These are phyloP conservation scores for Amphiprion ocellaris DNA, from an alignment of 2,113 vertebrate genomes.

Conservation along the genomic window DNA sequence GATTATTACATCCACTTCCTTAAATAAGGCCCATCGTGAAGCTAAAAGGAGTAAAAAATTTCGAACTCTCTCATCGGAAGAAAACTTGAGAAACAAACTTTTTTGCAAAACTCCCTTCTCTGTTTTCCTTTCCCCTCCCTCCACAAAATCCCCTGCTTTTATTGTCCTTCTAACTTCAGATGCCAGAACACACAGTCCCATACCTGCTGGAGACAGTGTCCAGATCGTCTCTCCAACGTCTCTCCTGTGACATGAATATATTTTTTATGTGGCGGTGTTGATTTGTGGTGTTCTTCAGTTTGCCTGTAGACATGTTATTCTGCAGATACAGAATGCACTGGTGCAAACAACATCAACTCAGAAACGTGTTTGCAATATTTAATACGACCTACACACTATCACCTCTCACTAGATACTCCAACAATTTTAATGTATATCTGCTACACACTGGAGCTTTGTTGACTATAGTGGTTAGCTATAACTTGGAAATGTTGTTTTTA, in stretches of 20 bases:
- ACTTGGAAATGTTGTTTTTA: not conserved
- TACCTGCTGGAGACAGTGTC: constrained; percentile 58
- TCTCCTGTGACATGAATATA: constrained; percentile 50
- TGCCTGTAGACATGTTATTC: constrained; percentile 30
- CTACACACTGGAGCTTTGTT: not conserved
- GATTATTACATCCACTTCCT: not conserved
- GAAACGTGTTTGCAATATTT: constrained; percentile 44
- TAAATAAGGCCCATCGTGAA: not conserved
- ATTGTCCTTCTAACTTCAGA: constrained; percentile 32
- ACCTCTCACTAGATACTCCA: not conserved
- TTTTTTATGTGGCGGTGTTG: constrained; percentile 44
- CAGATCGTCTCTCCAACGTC: constrained; percentile 48
- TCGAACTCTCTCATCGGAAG: not conserved
- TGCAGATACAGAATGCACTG: constrained; percentile 6
- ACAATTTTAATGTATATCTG: constrained; percentile 18
- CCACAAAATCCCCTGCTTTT: constrained; percentile 42
- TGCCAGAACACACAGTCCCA: constrained; percentile 55
- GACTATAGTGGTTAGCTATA: not conserved
- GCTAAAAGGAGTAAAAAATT: not conserved
- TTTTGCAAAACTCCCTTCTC: not conserved
- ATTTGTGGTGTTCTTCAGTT: constrained; percentile 35
- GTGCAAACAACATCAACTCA: not conserved
- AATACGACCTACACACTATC: not conserved
- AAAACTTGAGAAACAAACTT: not conserved
- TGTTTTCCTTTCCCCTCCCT: not conserved